Base-by-base conservation (phyloP, 2,113 vertebrate species). In the Polypterus senegalus region DNA sequence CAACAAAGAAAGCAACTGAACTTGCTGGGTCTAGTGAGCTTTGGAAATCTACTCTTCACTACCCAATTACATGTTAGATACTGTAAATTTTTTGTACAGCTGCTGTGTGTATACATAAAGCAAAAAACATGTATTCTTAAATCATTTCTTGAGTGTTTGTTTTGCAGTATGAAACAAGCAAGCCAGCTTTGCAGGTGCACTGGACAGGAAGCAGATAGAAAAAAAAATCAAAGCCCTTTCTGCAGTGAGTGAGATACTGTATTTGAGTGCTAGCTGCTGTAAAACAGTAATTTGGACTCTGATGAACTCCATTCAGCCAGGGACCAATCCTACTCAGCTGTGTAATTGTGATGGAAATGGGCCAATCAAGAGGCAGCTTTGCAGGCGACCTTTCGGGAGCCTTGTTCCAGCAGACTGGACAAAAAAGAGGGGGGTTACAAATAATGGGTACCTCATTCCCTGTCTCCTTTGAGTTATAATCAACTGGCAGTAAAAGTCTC, bases 261-360 rank as follows among this genome's bases (percentile, higher is more conserved):
- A 48, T 59, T 69, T 46, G 63, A 66, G 66, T 76, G 73, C 69
- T 79, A 76, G 75, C 6, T 49, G 53, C 76, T 87, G 77, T 83
- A 76, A 80, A 82, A 74, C 74, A 71, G 76, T 68, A 70, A 79
- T 76, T 71, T 80, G 73, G 74, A 78, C 79, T 77, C 80, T 86
- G 84, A 80, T 82, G 81, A 84, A 84, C 76, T 81, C 82, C 81
- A 81, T 77, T 79, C 79, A 77, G 77, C 78, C 70, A 76, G 71
- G 75, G 79, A 76, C 80, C 82, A 68, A 73, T 86, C 83, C 81
- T 86, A 80, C 76, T 89, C 82, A 82, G 78, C 90, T 92, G 83
- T 90, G 84, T 93, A 90, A 93, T 90, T 92, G 84, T 85, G 84
- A 86, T 90, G 89, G 89, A 90, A 90, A 76, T 79, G 73, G 85